These are phyloP conservation scores for Lepeophtheirus salmonis DNA, from an alignment of 1,140 invertebrate species.

Conservation along the genomic window DNA sequence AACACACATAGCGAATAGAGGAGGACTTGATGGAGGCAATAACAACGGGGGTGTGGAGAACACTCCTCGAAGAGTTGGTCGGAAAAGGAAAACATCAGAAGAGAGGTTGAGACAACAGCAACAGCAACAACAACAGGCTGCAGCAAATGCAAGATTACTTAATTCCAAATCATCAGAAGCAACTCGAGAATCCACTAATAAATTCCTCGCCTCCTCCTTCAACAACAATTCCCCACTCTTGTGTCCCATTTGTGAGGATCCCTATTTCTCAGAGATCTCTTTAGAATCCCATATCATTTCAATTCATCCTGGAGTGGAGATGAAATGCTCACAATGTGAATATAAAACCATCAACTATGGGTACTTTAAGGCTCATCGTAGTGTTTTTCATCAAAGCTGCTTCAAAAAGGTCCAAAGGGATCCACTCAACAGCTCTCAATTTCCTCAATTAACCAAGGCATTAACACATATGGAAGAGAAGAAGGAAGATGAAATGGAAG, in stretches of 20 bases:
- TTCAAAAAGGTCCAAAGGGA: background rate
- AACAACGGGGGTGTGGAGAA: slow-evolving; percentile 23
- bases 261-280: background rate
- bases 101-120: too few species aligned
- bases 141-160: too few species aligned
- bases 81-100: slow-evolving; percentile 5
- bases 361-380: slow-evolving; percentile 1
- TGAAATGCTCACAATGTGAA: background rate
- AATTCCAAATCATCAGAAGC: background rate
- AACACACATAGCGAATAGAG: slow-evolving; percentile 30
- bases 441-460: background rate
- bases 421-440: too few species aligned
- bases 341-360: background rate
- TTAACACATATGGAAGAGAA: background rate
- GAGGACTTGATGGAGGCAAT: slow-evolving; percentile 24
- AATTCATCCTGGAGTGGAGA: background rate
- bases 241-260: slow-evolving; percentile 8
- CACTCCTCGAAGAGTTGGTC: slow-evolving; percentile 23
- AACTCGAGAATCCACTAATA: background rate
- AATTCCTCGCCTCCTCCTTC: background rate
- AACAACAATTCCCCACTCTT: background rate
- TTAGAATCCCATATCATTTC: slow-evolving; percentile 5
- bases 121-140: too few species aligned
- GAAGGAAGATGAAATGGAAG: background rate
- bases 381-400: background rate